A percentile compares a stretch with the other conserved stretches of the same genome.
phyloP scores from a whole-genome alignment of 2,797 vertebrate species.

The Rhinichthys osculus region DNA sequence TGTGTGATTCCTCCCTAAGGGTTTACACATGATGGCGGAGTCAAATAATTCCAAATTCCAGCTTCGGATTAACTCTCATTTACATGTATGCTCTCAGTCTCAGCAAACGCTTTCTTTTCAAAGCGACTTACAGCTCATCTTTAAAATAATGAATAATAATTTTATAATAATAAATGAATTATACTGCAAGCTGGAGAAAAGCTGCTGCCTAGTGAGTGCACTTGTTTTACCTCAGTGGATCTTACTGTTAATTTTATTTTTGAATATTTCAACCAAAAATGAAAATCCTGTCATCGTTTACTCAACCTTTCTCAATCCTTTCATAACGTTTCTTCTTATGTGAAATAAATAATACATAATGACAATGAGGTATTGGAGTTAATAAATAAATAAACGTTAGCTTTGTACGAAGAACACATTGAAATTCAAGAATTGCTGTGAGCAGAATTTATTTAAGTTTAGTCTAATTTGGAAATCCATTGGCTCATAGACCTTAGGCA shows the following conservation, averaged over 20 bases:
- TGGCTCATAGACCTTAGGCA: not conserved
- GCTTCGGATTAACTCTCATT: conserved; percentile 44
- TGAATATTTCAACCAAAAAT: not conserved
- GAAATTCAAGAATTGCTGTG: not conserved
- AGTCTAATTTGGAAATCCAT: not conserved
- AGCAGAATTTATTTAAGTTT: not conserved
- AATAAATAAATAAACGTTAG: not conserved
- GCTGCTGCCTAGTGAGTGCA: conserved; percentile 1
- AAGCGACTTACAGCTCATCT: not conserved
- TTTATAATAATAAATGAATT: conserved; percentile 34
- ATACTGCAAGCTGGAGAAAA: conserved; percentile 26
- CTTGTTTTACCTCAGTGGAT: conserved; percentile 22
- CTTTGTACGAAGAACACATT: not conserved
- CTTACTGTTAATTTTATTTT: not conserved
- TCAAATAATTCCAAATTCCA: conserved; percentile 44
- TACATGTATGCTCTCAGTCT: conserved; percentile 13
- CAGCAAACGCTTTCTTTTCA: conserved; percentile 6
- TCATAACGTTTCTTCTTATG: not conserved
- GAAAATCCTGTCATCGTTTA: not conserved
- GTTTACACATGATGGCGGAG: conserved; percentile 26
- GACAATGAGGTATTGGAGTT: not conserved
- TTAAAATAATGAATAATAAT: conserved; percentile 28
- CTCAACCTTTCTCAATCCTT: not conserved
- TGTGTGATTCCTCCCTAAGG: conserved; percentile 29
- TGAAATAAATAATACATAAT: not conserved